Base-by-base conservation (phyloP, 2,113 vertebrate genomes). In the Caracal caracal region DNA sequence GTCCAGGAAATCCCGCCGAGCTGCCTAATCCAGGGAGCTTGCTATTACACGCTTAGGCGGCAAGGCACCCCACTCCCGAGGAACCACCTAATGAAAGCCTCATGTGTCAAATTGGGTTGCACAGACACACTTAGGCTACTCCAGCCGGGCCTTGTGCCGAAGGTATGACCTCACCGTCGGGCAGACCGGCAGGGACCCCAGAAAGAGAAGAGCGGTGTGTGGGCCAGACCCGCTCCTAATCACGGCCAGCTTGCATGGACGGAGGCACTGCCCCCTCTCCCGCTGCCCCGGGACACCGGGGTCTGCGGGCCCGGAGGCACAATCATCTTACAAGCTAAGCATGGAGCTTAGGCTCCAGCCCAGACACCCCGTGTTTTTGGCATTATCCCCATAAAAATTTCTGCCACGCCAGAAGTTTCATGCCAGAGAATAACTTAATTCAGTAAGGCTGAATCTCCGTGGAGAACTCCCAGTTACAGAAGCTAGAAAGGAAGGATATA, bases 141-240 rank as follows among this genome's bases (percentile, higher is more conserved):
- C 47, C 86, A 97, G 76, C 33, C 26, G 28, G 83, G 61, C 49
- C 71, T 66, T 0, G 0, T 66, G 97, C 98, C 97, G 61, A 98
- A 93, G 95, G 40, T 73, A 88, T 97, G 96, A 98, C 92, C 97
- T 99, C 98, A 97, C 89, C 19, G 73, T 30, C 22, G 3, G 97
- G 95, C 91, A 98, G 95, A 88, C 79, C 53, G 35, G 97, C 95
- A 96, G 95, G 91, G 96, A 94, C 80, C 35, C 78, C 91, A 10
- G 5, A 63, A 70, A 85, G 90, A 91, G 91, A 76, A 68, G 71
- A 0, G 1, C 4, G 33, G 65, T 3, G 90, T 97, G 98, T 97
- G 98, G 97, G 88, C 56, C 82, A 56, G 88, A 91, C 24, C 35
- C 10, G 28, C 68, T 63, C 43, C 56, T 78, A 76, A 83, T n/a